Evolutionary conservation across 2,113 vertebrate species (phyloP).

Genomic region (Bubo blakistoni): DNA sequence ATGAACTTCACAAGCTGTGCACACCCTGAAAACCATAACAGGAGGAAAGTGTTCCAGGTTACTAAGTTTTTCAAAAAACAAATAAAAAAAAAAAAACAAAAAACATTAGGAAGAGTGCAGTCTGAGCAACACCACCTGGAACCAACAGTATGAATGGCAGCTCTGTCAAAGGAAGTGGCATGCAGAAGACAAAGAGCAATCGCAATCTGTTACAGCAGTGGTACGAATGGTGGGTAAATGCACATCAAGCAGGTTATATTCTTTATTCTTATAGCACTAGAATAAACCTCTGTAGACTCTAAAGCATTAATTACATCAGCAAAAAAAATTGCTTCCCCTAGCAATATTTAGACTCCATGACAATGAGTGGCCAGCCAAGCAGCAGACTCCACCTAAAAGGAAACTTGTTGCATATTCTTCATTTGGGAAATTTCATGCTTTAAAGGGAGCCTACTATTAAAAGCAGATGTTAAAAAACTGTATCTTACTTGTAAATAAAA

Average conservation of each 20-base stretch:
- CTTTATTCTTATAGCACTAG: background rate
- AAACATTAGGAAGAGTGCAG: background rate
- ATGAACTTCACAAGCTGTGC: background rate
- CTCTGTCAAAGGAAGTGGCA: background rate
- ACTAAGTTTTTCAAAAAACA: background rate
- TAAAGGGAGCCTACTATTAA: background rate
- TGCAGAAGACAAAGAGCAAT: background rate
- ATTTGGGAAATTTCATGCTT: background rate
- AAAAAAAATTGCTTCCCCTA: background rate
- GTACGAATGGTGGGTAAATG: background rate
- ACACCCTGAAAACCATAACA: background rate
- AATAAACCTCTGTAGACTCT: background rate
- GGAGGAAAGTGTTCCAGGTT: background rate
- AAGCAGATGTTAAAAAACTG: background rate
- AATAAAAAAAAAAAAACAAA: background rate
- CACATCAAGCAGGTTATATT: background rate
- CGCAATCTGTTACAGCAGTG: background rate
- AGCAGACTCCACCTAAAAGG: background rate
- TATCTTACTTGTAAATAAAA: background rate
- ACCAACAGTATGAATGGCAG: background rate
- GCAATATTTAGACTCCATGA: background rate
- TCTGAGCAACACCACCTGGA: background rate
- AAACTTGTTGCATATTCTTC: background rate
- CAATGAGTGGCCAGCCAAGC: background rate
- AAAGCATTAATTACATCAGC: background rate